phyloP scores from a whole-genome alignment of 2,888 invertebrate species.

The Gasteruption jaculator region DNA sequence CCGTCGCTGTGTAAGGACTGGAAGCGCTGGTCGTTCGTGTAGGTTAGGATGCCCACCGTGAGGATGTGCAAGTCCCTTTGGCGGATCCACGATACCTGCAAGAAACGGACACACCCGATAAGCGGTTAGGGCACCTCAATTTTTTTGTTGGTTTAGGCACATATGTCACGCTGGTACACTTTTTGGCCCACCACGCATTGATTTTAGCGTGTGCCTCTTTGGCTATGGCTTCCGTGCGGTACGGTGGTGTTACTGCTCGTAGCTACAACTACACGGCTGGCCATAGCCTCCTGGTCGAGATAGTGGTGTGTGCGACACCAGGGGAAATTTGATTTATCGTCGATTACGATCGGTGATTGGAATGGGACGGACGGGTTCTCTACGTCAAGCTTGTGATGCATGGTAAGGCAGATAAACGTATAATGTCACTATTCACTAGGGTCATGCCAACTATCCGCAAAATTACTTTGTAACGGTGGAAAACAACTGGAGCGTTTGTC shows the following conservation, averaged over 20 bases:
- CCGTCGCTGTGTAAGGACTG: conserved; percentile 68
- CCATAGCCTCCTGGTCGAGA: no score
- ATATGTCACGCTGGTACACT: no score
- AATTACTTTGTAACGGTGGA: conserved; percentile 22
- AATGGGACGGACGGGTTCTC: conserved; percentile 30
- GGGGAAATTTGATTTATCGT: conserved; percentile 40
- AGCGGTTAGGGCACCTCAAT: no score
- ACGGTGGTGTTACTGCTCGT: no score
- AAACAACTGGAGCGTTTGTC: conserved; percentile 14
- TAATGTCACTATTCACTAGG: conserved; percentile 34
- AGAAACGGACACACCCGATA: conserved; percentile 13
- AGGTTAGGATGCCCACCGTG: conserved; percentile 68
- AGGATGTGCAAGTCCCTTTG: conserved; percentile 77
- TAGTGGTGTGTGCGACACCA: no score
- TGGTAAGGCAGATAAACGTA: conserved; percentile 37
- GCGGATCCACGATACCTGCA: conserved; percentile 80
- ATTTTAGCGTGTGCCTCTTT: no score
- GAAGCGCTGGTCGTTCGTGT: conserved; percentile 71
- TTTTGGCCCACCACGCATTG: no score
- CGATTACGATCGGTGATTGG: conserved; percentile 44
- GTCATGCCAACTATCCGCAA: conserved; percentile 27
- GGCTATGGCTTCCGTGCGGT: no score
- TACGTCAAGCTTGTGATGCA: conserved; percentile 34
- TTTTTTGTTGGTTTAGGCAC: no score
- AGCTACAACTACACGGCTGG: no score